These are phyloP conservation scores for Alectoris magna DNA, from an alignment of 2,797 vertebrate species.

Conservation along the genomic window DNA sequence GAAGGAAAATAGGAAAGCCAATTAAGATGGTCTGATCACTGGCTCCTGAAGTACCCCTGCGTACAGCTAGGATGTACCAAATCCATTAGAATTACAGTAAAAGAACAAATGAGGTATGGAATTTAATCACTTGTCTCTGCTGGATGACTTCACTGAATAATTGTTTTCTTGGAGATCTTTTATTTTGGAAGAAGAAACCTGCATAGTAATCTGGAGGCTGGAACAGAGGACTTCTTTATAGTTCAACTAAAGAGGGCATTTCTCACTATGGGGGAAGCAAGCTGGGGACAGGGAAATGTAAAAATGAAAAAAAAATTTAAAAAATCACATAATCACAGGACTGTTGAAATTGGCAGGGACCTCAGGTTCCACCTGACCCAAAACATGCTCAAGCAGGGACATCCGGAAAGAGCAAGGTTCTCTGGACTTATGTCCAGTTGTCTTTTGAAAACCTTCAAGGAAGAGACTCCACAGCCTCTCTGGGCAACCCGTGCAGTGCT, in stretches of 20 bases:
- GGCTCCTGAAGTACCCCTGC: neutral
- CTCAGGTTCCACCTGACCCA: neutral
- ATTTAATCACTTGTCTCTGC: neutral
- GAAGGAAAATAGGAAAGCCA: neutral
- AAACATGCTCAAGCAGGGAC: neutral
- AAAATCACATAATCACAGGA: neutral
- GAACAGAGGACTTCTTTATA: neutral
- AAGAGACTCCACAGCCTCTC: neutral
- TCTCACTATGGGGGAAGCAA: neutral
- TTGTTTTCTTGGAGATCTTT: neutral
- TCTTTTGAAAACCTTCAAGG: neutral
- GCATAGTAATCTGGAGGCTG: neutral
- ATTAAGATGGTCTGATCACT: neutral
- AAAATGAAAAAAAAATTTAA: neutral
- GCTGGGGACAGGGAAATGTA: neutral
- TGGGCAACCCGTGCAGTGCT: neutral
- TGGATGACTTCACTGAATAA: neutral
- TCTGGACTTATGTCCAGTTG: neutral
- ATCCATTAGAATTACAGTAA: neutral
- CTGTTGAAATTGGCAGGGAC: neutral
- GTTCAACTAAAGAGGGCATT: neutral
- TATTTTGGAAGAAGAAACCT: neutral
- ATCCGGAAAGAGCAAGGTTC: neutral
- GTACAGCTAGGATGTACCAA: neutral
- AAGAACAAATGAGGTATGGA: neutral